Evolutionary conservation across 2,113 vertebrate species (phyloP).

Genomic region (Naja naja): DNA sequence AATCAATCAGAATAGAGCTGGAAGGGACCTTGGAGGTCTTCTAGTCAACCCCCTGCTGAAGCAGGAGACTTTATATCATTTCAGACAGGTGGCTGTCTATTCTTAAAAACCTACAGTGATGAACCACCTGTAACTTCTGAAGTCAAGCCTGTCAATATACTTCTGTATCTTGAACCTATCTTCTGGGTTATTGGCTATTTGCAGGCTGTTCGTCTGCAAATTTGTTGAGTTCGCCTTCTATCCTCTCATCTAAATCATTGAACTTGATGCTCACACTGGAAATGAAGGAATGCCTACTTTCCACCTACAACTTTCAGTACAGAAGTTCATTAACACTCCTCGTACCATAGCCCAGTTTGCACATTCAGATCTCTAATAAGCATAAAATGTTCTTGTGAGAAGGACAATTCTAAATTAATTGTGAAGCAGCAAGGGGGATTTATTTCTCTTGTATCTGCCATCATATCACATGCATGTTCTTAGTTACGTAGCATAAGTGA

Average conservation of each 20-base stretch:
- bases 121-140: no score
- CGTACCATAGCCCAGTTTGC: constrained; percentile 44
- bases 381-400: constrained; percentile 33
- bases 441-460: constrained; percentile 22
- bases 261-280: constrained; percentile 45
- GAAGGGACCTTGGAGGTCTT: no score
- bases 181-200: not conserved
- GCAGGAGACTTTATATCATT: no score
- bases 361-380: constrained; percentile 50
- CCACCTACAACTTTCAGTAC: constrained; percentile 41
- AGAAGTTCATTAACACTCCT: constrained; percentile 55
- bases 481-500: not conserved
- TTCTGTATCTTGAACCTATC: not conserved
- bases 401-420: constrained; percentile 52
- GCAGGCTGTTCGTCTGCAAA: not conserved
- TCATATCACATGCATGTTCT: constrained; percentile 18
- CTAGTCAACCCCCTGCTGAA: no score
- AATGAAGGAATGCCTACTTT: not conserved
- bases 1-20: no score
- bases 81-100: no score
- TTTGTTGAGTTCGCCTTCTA: not conserved
- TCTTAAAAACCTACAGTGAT: no score
- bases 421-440: constrained; percentile 30
- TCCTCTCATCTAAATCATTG: not conserved
- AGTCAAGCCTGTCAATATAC: not conserved